Percentiles rank a stretch among this genome's conserved stretches.
These are phyloP conservation scores for Sandelia bainsii DNA, from an alignment of 2,797 vertebrate genomes.

Conservation along the genomic window DNA sequence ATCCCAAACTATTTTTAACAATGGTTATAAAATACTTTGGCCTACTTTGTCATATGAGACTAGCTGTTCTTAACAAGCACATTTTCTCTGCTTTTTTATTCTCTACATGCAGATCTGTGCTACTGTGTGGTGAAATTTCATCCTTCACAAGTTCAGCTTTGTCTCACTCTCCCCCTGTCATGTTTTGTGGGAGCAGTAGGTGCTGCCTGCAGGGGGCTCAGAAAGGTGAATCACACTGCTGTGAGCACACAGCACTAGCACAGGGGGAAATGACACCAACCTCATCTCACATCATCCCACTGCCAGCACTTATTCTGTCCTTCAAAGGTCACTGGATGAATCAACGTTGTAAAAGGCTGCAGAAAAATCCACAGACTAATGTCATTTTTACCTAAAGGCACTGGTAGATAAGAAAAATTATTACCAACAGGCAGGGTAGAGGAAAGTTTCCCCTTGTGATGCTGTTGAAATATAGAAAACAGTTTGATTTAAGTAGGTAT, in stretches of 20 bases:
- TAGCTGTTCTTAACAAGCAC: constrained; percentile 23
- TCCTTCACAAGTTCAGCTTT: constrained; percentile 29
- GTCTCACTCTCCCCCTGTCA: neutral
- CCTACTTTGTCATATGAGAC: constrained; percentile 4
- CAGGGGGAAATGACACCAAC: constrained; percentile 55
- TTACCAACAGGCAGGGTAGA: neutral
- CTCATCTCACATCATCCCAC: constrained; percentile 58
- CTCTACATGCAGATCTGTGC: neutral
- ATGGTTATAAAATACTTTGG: constrained; percentile 16
- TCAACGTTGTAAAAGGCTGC: constrained; percentile 44
- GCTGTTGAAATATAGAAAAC: constrained; percentile 11
- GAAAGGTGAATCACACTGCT: constrained; percentile 62
- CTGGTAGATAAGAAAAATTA: constrained; percentile 2
- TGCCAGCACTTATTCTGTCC: constrained; percentile 49
- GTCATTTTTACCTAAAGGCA: constrained; percentile 17
- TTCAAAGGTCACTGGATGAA: constrained; percentile 70
- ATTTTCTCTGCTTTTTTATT: neutral
- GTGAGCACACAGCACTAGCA: constrained; percentile 38
- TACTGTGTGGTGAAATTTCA: constrained; percentile 15
- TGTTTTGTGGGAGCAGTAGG: constrained; percentile 38
- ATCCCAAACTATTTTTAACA: neutral
- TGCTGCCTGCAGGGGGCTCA: constrained; percentile 40
- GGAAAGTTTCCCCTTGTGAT: constrained; percentile 7
- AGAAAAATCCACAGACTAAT: constrained; percentile 6
- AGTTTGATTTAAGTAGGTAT: constrained; percentile 6